Evolutionary conservation across 2,888 invertebrate species (phyloP), one percentile per base, ranked within the genome.

Genomic region (Oscheius onirici): DNA sequence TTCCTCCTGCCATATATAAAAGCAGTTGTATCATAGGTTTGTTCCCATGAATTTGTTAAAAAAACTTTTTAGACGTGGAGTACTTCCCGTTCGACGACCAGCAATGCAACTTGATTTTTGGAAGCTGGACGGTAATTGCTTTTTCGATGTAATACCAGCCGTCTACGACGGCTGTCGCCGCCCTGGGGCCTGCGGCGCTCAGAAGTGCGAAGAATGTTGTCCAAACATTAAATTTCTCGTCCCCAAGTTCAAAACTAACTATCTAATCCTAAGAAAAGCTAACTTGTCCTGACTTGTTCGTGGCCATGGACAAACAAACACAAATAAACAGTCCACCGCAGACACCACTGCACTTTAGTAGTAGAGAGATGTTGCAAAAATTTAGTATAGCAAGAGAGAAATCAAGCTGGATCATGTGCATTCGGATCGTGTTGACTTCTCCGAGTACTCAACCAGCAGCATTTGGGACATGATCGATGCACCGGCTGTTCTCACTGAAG

Each of bases 21-120:
- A 95, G 95, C 89, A 96, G 97, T 67, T 99, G 97, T 90, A 96
- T 96, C 40, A 99, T 99, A 87, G 96, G 97, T 90, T 96, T 96
- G 34, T 57, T 58, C 15, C 6, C 17, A 24, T 44, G 20, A 17
- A 24, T 6, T 13, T 17, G 17, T 24, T 26, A 55, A 22, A 24
- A 20, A 10, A 1, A 24, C 43, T 26, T 10, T n/a, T 34, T 67
- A 79, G 86, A 87, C 66, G 87, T 87, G 15, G 87, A 87, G 61
- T 84, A 77, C 60, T 86, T 86, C 72, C 87, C 87, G n/a, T 87
- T 87, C 69, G 87, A 87, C 70, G 86, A 87, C 89, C 99, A 99
- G 91, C 94, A 93, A 10, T 99, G 99, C 89, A 94, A 96, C 85
- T 96, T 99, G 95, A 99, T 97, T 89, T 99, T 99, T 87, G 97